Conservation (phyloP, 2,888 invertebrate genomes). For the Sclerodermus sp. region DNA sequence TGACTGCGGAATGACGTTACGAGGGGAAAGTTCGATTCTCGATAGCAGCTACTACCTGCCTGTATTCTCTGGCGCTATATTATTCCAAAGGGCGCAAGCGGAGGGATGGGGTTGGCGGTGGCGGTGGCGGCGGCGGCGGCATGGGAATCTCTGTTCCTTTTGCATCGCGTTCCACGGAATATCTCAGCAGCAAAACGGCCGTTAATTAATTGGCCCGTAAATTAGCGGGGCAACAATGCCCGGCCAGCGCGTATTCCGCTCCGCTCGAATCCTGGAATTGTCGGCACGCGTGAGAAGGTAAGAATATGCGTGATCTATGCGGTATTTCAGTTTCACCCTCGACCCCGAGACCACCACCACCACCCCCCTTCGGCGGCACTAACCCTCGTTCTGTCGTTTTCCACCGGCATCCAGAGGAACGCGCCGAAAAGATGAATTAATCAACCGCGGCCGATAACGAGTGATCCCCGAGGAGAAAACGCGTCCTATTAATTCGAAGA, state of each 20-base stretch:
- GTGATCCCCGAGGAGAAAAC: no score
- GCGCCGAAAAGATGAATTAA: no score
- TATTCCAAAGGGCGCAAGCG: not conserved
- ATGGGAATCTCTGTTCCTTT: not conserved
- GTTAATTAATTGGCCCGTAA: constrained; percentile 57
- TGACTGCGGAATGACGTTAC: no score
- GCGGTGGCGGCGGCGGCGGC: not conserved
- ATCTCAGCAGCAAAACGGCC: constrained; percentile 29
- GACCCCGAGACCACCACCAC: constrained; percentile 2
- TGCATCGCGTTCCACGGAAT: constrained; percentile 22
- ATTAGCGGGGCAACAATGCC: constrained; percentile 51
- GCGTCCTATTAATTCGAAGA: no score
- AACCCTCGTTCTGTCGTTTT: not conserved
- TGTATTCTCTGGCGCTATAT: no score
- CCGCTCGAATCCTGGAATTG: constrained; percentile 31
- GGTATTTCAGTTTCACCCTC: constrained; percentile 36
- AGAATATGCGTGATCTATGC: constrained; percentile 52
- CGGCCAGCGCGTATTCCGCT: constrained; percentile 17
- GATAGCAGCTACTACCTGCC: no score
- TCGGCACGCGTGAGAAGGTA: constrained; percentile 37
- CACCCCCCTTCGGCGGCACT: constrained; percentile 11
- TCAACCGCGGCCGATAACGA: no score
- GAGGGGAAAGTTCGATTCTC: no score
- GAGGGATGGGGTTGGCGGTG: not conserved
- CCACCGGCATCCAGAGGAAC: no score